Evolutionary conservation across 2,797 vertebrate species (phyloP).

Genomic region (Melopsittacus undulatus): DNA sequence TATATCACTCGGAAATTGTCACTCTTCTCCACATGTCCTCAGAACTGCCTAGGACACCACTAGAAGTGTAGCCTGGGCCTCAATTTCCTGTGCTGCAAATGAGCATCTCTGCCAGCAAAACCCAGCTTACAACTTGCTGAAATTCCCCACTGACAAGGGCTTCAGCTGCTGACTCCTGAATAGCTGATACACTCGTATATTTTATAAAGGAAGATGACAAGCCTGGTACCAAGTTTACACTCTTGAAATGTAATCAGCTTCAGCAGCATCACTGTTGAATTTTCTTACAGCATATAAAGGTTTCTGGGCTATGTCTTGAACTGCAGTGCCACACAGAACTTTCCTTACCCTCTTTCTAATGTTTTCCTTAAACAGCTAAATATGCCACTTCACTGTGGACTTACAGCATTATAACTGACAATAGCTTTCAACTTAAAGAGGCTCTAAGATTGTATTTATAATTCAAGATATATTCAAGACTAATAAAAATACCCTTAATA

Average conservation of each 20-base stretch:
- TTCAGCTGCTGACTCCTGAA: background rate
- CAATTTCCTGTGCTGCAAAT: background rate
- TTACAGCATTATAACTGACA: slow-evolving; percentile 40
- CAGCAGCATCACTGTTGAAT: background rate
- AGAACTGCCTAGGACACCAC: background rate
- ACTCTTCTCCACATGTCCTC: background rate
- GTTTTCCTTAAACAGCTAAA: background rate
- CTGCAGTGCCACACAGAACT: background rate
- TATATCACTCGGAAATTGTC: background rate
- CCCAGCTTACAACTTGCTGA: background rate
- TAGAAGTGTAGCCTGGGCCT: background rate
- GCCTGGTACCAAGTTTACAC: background rate
- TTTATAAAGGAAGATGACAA: background rate
- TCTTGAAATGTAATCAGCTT: background rate
- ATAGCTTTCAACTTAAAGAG: slow-evolving; percentile 63
- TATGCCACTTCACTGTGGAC: slow-evolving; percentile 17
- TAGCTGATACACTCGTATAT: background rate
- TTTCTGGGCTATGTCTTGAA: background rate
- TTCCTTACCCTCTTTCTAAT: background rate
- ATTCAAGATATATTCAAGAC: slow-evolving; percentile 77
- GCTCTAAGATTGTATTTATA: slow-evolving; percentile 68
- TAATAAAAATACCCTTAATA: slow-evolving; percentile 88
- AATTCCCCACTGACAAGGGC: background rate
- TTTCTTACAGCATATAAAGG: background rate
- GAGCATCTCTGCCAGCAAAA: background rate